These are phyloP conservation scores for Myotis yumanensis DNA, from an alignment of 2,113 vertebrate species.

Conservation along the genomic window DNA sequence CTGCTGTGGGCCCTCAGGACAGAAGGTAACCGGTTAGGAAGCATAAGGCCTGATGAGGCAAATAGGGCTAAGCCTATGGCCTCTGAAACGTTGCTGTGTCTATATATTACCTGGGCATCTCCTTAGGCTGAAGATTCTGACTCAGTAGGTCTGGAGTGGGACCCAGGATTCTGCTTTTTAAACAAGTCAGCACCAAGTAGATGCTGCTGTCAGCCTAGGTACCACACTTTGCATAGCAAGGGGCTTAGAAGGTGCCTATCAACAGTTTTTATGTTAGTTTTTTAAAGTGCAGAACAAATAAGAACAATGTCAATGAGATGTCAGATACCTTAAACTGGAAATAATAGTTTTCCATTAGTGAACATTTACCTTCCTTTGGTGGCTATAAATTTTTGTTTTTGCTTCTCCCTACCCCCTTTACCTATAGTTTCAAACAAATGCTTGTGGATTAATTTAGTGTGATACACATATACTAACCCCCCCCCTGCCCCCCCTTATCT, in stretches of 20 bases:
- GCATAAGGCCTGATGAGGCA: neutral
- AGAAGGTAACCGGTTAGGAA: neutral
- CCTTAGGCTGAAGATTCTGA: neutral
- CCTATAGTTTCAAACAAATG: neutral
- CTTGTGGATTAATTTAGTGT: neutral
- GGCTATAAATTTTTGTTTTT: neutral
- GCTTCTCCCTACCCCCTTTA: neutral
- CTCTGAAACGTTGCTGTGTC: neutral
- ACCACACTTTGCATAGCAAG: neutral
- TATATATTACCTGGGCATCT: too few species aligned
- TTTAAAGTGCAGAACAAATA: neutral
- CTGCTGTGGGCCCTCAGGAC: neutral
- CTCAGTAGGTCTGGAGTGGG: too few species aligned
- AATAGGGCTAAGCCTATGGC: neutral
- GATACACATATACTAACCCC: neutral
- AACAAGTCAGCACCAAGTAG: neutral
- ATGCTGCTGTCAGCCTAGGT: neutral
- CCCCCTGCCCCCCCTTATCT: accelerated
- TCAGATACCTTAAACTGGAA: neutral
- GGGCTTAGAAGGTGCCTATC: neutral
- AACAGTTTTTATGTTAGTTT: neutral
- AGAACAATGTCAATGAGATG: neutral
- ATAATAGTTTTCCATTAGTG: neutral
- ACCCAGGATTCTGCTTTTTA: neutral
- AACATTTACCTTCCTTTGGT: neutral